Percentiles rank a stretch among this genome's conserved stretches.
These are phyloP conservation scores for Petrolisthes cinctipes DNA, from an alignment of 2,888 invertebrate genomes.

Conservation along the genomic window DNA sequence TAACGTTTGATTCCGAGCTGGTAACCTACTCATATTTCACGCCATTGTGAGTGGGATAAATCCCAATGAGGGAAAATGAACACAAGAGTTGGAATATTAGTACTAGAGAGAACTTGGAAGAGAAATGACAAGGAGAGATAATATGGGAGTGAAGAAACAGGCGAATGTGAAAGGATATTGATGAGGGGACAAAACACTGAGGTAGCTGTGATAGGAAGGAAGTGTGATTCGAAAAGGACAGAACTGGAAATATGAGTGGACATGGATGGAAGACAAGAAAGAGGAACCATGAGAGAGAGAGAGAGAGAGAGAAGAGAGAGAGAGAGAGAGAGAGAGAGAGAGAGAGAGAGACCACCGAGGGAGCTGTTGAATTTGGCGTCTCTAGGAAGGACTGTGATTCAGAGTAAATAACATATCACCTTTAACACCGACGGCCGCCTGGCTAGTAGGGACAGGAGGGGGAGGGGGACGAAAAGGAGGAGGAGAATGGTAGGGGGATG, in stretches of 20 bases:
- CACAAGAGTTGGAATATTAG: neutral
- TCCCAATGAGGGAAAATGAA: neutral
- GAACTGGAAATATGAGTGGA: neutral
- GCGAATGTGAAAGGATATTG: neutral
- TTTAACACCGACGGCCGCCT: constrained; percentile 39
- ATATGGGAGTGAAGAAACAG: neutral
- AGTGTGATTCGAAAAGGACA: neutral
- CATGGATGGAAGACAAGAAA: neutral
- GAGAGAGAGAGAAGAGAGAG: neutral
- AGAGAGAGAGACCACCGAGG: neutral
- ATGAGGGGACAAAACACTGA: neutral
- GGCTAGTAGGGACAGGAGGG: constrained; percentile 2
- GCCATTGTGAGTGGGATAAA: no score
- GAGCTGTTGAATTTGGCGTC: constrained; percentile 56
- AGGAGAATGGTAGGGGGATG: neutral
- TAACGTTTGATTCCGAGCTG: no score
- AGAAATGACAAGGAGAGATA: neutral
- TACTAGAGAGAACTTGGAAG: neutral
- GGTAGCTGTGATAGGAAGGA: neutral
- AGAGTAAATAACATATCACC: constrained; percentile 55
- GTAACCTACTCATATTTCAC: no score
- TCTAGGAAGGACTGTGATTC: constrained; percentile 47
- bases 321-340: neutral
- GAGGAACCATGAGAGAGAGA: neutral
- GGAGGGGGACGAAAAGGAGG: neutral